Percentiles rank a stretch among this genome's conserved stretches.
These are phyloP conservation scores for Harpagus bidentatus DNA, from an alignment of 2,113 vertebrate genomes.

Conservation along the genomic window DNA sequence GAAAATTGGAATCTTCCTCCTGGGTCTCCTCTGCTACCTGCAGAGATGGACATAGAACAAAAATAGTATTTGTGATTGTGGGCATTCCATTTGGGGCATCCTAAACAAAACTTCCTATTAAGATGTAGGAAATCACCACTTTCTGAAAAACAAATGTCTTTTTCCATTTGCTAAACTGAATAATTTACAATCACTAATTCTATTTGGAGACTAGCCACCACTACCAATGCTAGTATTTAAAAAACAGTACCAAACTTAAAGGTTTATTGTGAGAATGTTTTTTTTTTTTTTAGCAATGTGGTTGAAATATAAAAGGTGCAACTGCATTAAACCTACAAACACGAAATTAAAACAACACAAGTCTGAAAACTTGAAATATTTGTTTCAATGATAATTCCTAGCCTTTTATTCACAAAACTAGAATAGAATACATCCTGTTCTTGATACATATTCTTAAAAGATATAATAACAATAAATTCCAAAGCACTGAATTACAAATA, in stretches of 20 bases:
- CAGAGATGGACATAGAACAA: background rate
- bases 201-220: background rate
- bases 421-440: background rate
- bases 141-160: background rate
- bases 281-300: background rate
- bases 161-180: background rate
- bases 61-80: background rate
- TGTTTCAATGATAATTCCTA: background rate
- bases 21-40: background rate
- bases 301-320: background rate
- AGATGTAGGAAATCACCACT: background rate
- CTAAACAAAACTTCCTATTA: background rate
- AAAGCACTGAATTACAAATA: background rate
- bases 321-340: background rate
- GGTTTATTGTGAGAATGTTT: background rate
- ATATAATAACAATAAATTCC: background rate
- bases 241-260: background rate
- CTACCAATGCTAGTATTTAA: background rate
- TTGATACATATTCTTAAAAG: background rate
- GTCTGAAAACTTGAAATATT: background rate
- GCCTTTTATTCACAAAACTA: background rate
- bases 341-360: background rate
- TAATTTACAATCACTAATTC: background rate
- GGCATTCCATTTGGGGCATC: background rate
- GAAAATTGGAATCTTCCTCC: background rate